A percentile compares a stretch with the other conserved stretches of the same genome.
Evolutionary conservation across 1,140 invertebrate genomes (phyloP).

Genomic region (Diorhabda elongata): DNA sequence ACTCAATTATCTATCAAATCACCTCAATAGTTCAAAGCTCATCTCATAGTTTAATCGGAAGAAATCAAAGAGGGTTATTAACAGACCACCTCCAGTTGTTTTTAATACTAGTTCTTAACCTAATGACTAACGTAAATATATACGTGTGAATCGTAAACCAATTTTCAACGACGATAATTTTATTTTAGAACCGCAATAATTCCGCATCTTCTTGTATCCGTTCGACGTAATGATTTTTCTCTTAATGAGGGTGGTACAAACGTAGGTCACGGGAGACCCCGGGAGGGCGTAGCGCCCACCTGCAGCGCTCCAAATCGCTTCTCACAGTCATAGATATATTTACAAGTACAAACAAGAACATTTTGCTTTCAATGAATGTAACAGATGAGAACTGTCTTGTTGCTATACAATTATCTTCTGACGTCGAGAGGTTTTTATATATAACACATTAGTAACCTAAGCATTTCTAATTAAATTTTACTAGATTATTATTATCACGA

Average conservation of each 20-base stretch:
- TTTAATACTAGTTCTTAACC: background rate
- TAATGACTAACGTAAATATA: constrained; percentile 23
- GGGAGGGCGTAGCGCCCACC: constrained; percentile 33
- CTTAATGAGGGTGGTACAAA: constrained; percentile 42
- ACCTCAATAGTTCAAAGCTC: background rate
- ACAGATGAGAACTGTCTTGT: constrained; percentile 4
- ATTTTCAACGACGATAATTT: constrained; percentile 36
- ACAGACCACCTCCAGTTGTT: background rate
- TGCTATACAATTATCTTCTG: constrained; percentile 7
- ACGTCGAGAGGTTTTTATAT: background rate
- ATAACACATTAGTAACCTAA: too few relatives aligned
- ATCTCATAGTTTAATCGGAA: too few relatives aligned
- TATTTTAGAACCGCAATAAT: constrained; percentile 28
- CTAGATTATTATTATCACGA: too few relatives aligned
- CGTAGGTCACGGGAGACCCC: constrained; percentile 33
- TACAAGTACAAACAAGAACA: background rate
- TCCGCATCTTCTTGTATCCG: constrained; percentile 21
- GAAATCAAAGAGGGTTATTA: background rate
- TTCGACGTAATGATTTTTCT: constrained; percentile 39
- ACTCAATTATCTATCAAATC: background rate
- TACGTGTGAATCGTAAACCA: constrained; percentile 30
- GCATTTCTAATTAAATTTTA: too few relatives aligned
- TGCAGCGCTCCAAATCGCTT: constrained; percentile 40
- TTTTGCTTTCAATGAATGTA: background rate
- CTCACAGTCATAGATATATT: constrained; percentile 25